Evolutionary conservation across 2,797 vertebrate genomes (phyloP).

Genomic region (Myotis planiceps): DNA sequence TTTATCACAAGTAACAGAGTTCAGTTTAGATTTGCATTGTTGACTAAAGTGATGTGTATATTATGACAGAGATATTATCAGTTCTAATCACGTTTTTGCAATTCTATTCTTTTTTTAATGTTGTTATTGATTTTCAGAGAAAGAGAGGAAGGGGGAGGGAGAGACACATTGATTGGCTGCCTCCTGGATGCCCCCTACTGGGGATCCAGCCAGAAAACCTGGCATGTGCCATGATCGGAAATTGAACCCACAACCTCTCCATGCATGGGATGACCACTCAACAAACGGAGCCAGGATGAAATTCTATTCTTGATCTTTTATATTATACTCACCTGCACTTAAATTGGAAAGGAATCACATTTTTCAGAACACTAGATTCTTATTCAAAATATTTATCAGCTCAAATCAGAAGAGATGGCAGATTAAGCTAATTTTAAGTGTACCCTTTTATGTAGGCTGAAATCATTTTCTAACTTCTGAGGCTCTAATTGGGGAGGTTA

Average conservation of each 20-base stretch:
- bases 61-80: not conserved
- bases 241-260: not conserved
- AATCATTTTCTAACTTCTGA: constrained; percentile 1
- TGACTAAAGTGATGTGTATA: not conserved
- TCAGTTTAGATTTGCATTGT: not conserved
- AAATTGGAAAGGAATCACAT: constrained; percentile 44
- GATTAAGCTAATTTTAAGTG: constrained; percentile 41
- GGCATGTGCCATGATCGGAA: not conserved
- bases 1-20: not conserved
- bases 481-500: not conserved
- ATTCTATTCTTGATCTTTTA: not conserved
- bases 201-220: too few relatives aligned
- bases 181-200: not conserved
- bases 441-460: not conserved
- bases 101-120: not conserved
- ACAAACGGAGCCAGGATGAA: too few relatives aligned
- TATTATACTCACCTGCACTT: not conserved
- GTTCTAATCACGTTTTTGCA: not conserved
- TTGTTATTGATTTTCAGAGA: not conserved
- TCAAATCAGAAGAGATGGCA: not conserved
- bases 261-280: not conserved
- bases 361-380: not conserved
- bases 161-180: not conserved
- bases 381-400: constrained; percentile 51
- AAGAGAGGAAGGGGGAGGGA: not conserved